These are phyloP conservation scores for Catocala fraxini DNA, from an alignment of 2,888 invertebrate genomes.

Conservation along the genomic window DNA sequence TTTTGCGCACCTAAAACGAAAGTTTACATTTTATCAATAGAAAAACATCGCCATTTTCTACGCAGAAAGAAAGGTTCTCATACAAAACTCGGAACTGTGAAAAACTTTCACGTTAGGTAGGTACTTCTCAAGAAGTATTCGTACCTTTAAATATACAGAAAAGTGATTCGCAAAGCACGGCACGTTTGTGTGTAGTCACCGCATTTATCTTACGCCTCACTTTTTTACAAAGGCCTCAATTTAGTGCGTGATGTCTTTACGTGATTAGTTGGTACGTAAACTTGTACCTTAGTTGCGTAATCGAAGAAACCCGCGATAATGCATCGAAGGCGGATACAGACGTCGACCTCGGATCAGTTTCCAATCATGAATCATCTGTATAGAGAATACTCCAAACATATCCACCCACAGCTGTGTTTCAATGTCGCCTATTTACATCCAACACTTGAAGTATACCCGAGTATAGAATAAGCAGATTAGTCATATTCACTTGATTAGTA, in stretches of 20 bases:
- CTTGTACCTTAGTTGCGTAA: slow-evolving; percentile 51
- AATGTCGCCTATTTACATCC: slow-evolving; percentile 47
- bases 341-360: slow-evolving; percentile 73
- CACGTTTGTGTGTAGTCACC: slow-evolving; percentile 47
- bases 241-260: slow-evolving; percentile 48
- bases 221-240: slow-evolving; percentile 47
- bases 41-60: neutral
- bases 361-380: slow-evolving; percentile 70
- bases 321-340: slow-evolving; percentile 70
- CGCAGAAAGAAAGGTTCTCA: slow-evolving; percentile 6
- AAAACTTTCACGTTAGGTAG: slow-evolving; percentile 33
- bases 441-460: slow-evolving; percentile 32
- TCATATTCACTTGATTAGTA: neutral
- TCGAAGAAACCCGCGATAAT: slow-evolving; percentile 44
- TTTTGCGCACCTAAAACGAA: neutral
- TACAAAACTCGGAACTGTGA: slow-evolving; percentile 5
- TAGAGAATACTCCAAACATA: slow-evolving; percentile 55
- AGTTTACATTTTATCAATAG: slow-evolving; percentile 2
- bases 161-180: slow-evolving; percentile 37
- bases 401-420: slow-evolving; percentile 58
- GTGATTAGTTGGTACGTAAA: slow-evolving; percentile 28
- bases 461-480: slow-evolving; percentile 16
- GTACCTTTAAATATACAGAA: slow-evolving; percentile 32
- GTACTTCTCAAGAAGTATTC: slow-evolving; percentile 15
- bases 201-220: slow-evolving; percentile 33